phyloP scores from a whole-genome alignment of 2,888 invertebrate genomes.

The Xestia xanthographa region DNA sequence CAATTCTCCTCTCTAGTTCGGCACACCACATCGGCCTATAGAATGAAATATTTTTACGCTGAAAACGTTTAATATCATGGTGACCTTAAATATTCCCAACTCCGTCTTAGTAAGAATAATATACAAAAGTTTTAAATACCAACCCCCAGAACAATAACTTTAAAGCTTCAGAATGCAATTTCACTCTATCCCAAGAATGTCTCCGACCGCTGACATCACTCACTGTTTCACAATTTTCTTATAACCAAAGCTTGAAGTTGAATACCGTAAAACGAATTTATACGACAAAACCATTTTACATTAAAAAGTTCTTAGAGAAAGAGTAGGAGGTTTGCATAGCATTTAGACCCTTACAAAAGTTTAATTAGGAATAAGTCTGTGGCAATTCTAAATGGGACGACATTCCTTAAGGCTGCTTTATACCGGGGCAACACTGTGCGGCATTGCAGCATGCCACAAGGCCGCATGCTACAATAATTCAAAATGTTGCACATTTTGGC shows the following conservation, averaged over 20 bases:
- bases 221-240: constrained; percentile 50
- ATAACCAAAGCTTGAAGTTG: constrained; percentile 53
- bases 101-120: background rate
- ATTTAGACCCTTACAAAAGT: constrained; percentile 61
- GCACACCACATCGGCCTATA: background rate
- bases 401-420: too few species aligned
- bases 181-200: constrained; percentile 50
- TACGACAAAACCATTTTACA: constrained; percentile 71
- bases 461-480: too few species aligned
- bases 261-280: constrained; percentile 75
- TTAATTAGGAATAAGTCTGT: constrained; percentile 68
- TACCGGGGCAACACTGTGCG: too few species aligned
- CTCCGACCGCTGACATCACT: constrained; percentile 39
- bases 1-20: background rate
- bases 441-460: too few species aligned
- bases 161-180: constrained; percentile 42
- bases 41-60: background rate
- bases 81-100: background rate
- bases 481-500: too few species aligned
- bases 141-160: constrained; percentile 26
- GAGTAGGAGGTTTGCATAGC: constrained; percentile 51
- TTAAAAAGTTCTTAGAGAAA: constrained; percentile 67
- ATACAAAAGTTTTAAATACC: constrained; percentile 15
- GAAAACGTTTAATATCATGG: background rate
- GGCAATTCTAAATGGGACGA: constrained; percentile 54